Conservation (phyloP, 2,797 vertebrate species). For the Coregonus sp. region DNA sequence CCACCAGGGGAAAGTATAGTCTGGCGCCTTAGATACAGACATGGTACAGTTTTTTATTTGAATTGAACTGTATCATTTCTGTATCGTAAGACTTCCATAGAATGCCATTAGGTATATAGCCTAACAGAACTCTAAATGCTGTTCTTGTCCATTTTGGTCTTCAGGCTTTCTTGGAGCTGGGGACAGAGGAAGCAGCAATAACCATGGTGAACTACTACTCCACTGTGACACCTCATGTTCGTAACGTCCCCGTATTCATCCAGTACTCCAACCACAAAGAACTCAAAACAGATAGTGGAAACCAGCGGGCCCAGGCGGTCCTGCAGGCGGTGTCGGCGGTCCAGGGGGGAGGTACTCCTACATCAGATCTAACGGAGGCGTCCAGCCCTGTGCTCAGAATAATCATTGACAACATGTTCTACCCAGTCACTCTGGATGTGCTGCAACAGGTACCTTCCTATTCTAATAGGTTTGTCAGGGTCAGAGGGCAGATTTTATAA, state of each 20-base stretch:
- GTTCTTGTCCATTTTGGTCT: conserved; percentile 13
- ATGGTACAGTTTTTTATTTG: too few relatives aligned
- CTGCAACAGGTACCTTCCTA: conserved; percentile 86
- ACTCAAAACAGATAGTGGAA: conserved; percentile 91
- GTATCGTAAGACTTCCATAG: not conserved
- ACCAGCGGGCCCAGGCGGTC: conserved; percentile 91
- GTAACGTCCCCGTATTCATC: conserved; percentile 92
- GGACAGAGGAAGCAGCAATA: conserved; percentile 93
- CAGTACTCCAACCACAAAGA: conserved; percentile 99
- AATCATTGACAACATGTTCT: conserved; percentile 99
- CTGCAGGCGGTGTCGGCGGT: conserved; percentile 90
- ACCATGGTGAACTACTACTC: conserved; percentile 98
- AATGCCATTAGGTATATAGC: not conserved
- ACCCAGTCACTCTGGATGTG: conserved; percentile 96
- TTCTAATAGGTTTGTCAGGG: too few relatives aligned
- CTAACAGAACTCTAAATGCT: not conserved
- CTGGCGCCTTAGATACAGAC: too few relatives aligned
- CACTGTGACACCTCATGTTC: conserved; percentile 90
- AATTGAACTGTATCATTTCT: not conserved
- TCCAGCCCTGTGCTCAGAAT: conserved; percentile 95
- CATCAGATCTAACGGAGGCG: conserved; percentile 85
- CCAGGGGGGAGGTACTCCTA: conserved; percentile 87
- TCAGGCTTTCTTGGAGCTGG: conserved; percentile 95
- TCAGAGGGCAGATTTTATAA: not conserved
- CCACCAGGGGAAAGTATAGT: too few relatives aligned